Conservation (phyloP, 2,113 vertebrate genomes). For the Collichthys lucidus region DNA sequence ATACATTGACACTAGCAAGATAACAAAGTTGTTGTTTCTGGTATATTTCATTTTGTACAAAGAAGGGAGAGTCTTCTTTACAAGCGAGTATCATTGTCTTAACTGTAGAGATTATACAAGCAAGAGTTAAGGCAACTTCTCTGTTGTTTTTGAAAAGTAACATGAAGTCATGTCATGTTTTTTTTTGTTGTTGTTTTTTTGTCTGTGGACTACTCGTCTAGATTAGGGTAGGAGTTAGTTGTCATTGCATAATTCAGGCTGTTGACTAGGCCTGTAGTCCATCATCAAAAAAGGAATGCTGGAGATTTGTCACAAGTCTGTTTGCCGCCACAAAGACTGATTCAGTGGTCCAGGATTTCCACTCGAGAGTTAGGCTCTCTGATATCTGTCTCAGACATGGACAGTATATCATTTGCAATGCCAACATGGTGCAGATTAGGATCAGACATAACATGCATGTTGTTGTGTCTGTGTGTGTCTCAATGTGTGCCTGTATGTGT, state of each 20-base stretch:
- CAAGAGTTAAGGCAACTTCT: conserved; percentile 88
- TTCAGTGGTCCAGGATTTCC: conserved; percentile 44
- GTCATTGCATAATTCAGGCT: conserved; percentile 85
- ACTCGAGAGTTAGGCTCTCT: conserved; percentile 28
- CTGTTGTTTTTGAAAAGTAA: conserved; percentile 80
- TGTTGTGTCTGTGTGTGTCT: conserved; percentile 36
- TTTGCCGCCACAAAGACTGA: conserved; percentile 56
- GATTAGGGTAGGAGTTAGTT: conserved; percentile 62
- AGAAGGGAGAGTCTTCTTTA: conserved; percentile 76
- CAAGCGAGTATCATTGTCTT: conserved; percentile 80
- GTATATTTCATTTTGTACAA: conserved; percentile 82
- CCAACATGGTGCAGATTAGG: conserved; percentile 22
- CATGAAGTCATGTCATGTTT: conserved; percentile 71
- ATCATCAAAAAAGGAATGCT: conserved; percentile 70
- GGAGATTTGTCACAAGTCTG: conserved; percentile 64
- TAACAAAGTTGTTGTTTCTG: conserved; percentile 83
- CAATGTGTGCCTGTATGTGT: neutral
- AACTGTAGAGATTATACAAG: conserved; percentile 84
- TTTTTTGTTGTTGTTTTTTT: conserved; percentile 26
- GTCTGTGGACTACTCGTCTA: conserved; percentile 62
- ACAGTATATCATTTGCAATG: conserved; percentile 13
- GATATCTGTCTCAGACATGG: conserved; percentile 27
- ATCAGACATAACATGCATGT: conserved; percentile 22
- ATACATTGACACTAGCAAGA: conserved; percentile 87
- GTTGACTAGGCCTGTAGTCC: conserved; percentile 66